Percentiles rank a stretch among this genome's conserved stretches.
These are phyloP conservation scores for Cerceris rybyensis DNA, from an alignment of 2,888 invertebrate species.

Conservation along the genomic window DNA sequence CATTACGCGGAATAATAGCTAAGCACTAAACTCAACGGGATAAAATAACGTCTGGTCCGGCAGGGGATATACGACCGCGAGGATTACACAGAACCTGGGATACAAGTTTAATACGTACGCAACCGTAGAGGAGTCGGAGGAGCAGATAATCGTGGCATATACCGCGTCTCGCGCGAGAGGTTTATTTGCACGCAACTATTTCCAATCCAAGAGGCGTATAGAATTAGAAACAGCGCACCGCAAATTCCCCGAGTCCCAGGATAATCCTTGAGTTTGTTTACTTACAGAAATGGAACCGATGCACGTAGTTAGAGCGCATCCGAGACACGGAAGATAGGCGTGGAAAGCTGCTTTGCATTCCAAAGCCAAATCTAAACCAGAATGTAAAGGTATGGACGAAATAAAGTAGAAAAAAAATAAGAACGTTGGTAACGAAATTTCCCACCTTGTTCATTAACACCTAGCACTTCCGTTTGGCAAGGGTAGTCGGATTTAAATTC, in stretches of 20 bases:
- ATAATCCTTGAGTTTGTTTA: slow-evolving; percentile 67
- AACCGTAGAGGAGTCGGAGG: not conserved
- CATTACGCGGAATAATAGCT: too few species aligned
- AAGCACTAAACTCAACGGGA: too few species aligned
- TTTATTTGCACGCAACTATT: slow-evolving; percentile 64
- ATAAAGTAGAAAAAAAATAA: not conserved
- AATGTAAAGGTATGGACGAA: slow-evolving; percentile 10
- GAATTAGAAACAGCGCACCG: slow-evolving; percentile 62
- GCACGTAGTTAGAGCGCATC: slow-evolving; percentile 13
- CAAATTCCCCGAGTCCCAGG: slow-evolving; percentile 65
- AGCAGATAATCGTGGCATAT: slow-evolving; percentile 20
- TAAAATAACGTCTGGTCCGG: too few species aligned
- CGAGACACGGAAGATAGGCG: slow-evolving; percentile 17
- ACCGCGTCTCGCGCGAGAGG: slow-evolving; percentile 25
- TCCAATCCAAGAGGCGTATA: slow-evolving; percentile 46
- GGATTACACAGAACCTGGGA: too few species aligned
- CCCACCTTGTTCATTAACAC: slow-evolving; percentile 57
- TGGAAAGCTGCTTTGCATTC: slow-evolving; percentile 35
- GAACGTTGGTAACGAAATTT: slow-evolving; percentile 39
- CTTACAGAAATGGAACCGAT: slow-evolving; percentile 38
- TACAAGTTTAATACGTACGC: not conserved
- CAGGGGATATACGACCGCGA: too few species aligned
- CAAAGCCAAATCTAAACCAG: slow-evolving; percentile 14
- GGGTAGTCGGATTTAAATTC: slow-evolving; percentile 42
- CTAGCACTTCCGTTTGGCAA: slow-evolving; percentile 35